A percentile compares a stretch with the other conserved stretches of the same genome.
These are phyloP conservation scores for Saturnia japonica DNA, from an alignment of 2,888 invertebrate species.

Conservation along the genomic window DNA sequence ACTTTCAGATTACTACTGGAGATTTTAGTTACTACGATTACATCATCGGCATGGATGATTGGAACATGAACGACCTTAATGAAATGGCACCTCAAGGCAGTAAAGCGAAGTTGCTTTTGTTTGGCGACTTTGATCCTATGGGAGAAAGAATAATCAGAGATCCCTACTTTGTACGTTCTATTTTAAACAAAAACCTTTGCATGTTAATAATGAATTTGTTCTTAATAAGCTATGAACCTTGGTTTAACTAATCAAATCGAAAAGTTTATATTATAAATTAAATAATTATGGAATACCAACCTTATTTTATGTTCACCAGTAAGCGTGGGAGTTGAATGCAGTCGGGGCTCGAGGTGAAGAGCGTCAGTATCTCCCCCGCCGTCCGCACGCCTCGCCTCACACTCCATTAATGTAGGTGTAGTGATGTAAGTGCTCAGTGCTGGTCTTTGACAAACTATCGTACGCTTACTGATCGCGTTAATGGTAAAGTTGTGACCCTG, in stretches of 20 bases:
- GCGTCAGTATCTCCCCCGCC: too few species aligned
- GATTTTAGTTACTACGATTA: constrained; percentile 92
- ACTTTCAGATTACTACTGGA: constrained; percentile 82
- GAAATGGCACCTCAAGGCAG: constrained; percentile 83
- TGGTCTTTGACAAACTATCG: too few species aligned
- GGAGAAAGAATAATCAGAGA: constrained; percentile 92
- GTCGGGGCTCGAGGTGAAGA: too few species aligned
- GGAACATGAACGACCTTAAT: constrained; percentile 89
- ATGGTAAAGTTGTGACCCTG: too few species aligned
- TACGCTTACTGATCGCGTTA: too few species aligned
- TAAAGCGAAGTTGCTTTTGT: constrained; percentile 88
- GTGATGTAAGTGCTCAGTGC: too few species aligned
- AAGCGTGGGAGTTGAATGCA: too few species aligned
- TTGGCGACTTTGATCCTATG: constrained; percentile 93
- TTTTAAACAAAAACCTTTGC: not conserved
- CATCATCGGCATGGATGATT: constrained; percentile 97
- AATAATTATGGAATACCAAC: not conserved
- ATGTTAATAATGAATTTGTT: not conserved
- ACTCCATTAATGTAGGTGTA: too few species aligned
- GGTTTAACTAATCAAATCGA: not conserved
- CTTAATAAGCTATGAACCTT: not conserved
- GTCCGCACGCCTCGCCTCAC: too few species aligned
- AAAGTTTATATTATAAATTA: not conserved
- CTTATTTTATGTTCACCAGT: too few species aligned
- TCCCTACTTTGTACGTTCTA: constrained; percentile 93